Conservation (phyloP, 2,797 vertebrate genomes). For the Borostomias antarcticus region DNA sequence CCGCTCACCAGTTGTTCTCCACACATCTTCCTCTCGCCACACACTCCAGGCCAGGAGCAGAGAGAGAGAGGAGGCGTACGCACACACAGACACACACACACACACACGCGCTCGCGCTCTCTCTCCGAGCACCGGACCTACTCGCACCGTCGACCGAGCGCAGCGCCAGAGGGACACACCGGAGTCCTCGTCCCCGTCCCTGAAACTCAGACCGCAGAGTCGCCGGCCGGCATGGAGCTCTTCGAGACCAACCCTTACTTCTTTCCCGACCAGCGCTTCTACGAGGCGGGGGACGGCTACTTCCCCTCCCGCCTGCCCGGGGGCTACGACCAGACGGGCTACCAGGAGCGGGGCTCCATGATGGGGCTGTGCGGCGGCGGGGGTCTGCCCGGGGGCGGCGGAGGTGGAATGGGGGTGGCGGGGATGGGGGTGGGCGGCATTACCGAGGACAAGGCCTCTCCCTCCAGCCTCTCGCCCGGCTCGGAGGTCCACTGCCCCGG, state of each 20-base stretch:
- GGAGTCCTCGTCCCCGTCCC: constrained; percentile 42
- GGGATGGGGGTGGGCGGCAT: constrained; percentile 62
- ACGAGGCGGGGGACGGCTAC: constrained; percentile 91
- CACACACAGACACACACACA: constrained; percentile 46
- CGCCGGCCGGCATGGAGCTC: constrained; percentile 87
- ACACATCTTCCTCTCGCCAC: constrained; percentile 78
- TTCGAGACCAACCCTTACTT: constrained; percentile 98
- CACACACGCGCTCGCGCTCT: constrained; percentile 49
- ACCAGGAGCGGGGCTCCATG: constrained; percentile 84
- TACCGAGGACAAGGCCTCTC: constrained; percentile 87
- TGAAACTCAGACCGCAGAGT: constrained; percentile 37
- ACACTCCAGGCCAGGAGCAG: constrained; percentile 58
- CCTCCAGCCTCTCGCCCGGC: constrained; percentile 74
- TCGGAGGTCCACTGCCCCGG: constrained; percentile 92
- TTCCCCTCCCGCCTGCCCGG: constrained; percentile 85
- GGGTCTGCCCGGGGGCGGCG: constrained; percentile 67
- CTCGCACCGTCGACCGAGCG: constrained; percentile 37
- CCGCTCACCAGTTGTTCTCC: constrained; percentile 86
- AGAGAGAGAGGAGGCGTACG: no score
- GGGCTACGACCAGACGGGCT: constrained; percentile 82
- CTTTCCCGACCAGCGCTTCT: constrained; percentile 95
- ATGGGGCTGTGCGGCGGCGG: constrained; percentile 83
- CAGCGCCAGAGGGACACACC: constrained; percentile 47
- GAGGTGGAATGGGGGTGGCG: constrained; percentile 63
- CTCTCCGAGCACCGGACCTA: constrained; percentile 51